A percentile compares a stretch with the other conserved stretches of the same genome.
These are phyloP conservation scores for Anticlea derivata DNA, from an alignment of 2,888 invertebrate genomes.

Conservation along the genomic window DNA sequence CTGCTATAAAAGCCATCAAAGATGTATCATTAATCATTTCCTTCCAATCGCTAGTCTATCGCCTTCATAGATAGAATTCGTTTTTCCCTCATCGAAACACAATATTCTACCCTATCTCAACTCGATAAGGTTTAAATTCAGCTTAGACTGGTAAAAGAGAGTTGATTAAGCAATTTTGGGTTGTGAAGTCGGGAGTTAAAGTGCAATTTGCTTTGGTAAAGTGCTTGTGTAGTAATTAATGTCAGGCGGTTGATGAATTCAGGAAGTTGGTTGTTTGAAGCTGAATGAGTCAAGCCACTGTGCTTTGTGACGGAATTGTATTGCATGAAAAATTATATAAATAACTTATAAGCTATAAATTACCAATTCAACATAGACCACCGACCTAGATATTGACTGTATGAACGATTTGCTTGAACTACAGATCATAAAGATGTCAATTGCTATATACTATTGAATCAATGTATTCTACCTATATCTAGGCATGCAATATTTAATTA, in stretches of 20 bases:
- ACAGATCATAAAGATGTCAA: no score
- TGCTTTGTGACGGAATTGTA: not conserved
- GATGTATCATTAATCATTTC: constrained; percentile 31
- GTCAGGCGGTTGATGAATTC: constrained; percentile 25
- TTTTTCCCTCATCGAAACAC: not conserved
- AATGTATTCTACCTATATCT: no score
- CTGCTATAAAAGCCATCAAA: constrained; percentile 21
- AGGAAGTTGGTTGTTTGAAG: constrained; percentile 23
- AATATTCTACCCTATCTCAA: constrained; percentile 3
- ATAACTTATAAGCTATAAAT: no score
- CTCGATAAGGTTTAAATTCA: not conserved
- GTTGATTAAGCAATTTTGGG: constrained; percentile 1
- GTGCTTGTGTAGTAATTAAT: constrained; percentile 20
- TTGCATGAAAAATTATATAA: no score
- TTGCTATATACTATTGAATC: no score
- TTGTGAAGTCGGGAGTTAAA: not conserved
- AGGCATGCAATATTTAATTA: no score
- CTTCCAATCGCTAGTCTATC: constrained; percentile 21
- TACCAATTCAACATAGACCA: no score
- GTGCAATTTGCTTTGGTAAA: not conserved
- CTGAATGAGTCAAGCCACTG: constrained; percentile 9
- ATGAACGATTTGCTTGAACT: no score
- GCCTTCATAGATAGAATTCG: constrained; percentile 14
- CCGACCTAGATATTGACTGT: no score
- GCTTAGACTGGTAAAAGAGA: not conserved